Conservation (phyloP, 2,797 vertebrate genomes). For the Microhierax caerulescens region DNA sequence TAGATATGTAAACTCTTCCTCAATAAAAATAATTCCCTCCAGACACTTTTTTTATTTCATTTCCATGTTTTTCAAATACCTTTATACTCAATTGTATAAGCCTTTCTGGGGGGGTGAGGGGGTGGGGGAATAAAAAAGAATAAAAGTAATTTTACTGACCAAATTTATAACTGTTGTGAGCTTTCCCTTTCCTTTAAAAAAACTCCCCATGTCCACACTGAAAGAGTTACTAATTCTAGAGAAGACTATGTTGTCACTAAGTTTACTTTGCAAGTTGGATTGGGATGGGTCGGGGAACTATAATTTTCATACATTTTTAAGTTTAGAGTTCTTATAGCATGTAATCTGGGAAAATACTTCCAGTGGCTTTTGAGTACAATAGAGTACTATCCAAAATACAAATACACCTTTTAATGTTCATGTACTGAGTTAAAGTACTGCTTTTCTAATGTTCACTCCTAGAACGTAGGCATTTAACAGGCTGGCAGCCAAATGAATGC, state of each 20-base stretch:
- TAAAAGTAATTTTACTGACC: conserved; percentile 54
- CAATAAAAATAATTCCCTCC: conserved; percentile 71
- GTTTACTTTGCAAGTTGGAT: neutral
- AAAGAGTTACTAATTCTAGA: neutral
- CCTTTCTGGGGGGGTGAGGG: neutral
- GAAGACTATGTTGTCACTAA: neutral
- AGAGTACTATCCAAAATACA: conserved; percentile 41
- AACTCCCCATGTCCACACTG: neutral
- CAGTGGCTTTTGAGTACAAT: conserved; percentile 33
- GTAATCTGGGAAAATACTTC: conserved; percentile 59
- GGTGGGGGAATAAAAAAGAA: neutral
- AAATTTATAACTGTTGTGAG: neutral
- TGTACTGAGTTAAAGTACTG: conserved; percentile 43
- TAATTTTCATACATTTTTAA: conserved; percentile 24
- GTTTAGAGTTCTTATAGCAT: conserved; percentile 11
- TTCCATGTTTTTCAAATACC: conserved; percentile 46
- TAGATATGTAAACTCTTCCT: conserved; percentile 71
- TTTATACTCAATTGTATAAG: conserved; percentile 57
- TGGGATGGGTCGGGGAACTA: neutral
- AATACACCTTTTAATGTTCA: conserved; percentile 41
- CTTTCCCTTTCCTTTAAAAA: neutral
- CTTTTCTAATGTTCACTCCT: conserved; percentile 16
- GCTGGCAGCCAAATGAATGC: conserved; percentile 31
- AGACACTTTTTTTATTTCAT: conserved; percentile 50
- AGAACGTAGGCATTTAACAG: conserved; percentile 12